Base-by-base conservation (phyloP, 2,888 invertebrate species). In the Rhodophaea formosa region DNA sequence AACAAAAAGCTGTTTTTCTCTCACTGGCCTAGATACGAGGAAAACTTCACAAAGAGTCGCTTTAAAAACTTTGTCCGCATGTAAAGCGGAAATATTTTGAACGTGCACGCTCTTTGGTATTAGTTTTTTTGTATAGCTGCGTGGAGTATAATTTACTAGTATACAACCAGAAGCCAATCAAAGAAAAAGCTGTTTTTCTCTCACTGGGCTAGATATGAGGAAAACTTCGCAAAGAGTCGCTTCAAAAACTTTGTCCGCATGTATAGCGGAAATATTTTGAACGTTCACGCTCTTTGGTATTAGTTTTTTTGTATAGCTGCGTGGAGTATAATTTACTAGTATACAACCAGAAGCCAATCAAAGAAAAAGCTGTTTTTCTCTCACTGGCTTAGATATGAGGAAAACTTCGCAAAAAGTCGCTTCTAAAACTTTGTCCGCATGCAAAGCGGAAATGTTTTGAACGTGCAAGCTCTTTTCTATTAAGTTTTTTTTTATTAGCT, bases 361-460 rank as follows among this genome's bases (percentile, higher is more conserved):
- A 49, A 30, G 14, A 14, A n/a, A 49, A 15, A 15, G 6, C 16
- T 1, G 3, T 35, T 29, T 49, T 51, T 51, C 14, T 35, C 35
- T 16, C 8, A 8, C 35, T 29, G 10, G 8, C 12, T 16, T 17
- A 35, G 51, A 49, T 16, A 35, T 16, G n/a, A 51, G 35, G 51
- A n/a, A 16, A 29, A 32, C 16, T 35, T 51, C 12, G 14, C 51
- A 51, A 51, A 51, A 35, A 32, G 51, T 15, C 47, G 49, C 30
- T 15, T 15, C 32, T 5, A 1, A 16, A 51, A 51, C 51, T 51
- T 51, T 16, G 23, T 47, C n/a, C 35, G 32, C 16, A 51, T 35
- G 51, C 12, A 51, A 51, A 32, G 51, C 51, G n/a, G 51, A 15
- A 51, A 12, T 51, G 51, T 14, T 51, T 51, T 51, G 32, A 51